Evolutionary conservation across 1,140 invertebrate genomes (phyloP).

Genomic region (Saccostrea glomerata): DNA sequence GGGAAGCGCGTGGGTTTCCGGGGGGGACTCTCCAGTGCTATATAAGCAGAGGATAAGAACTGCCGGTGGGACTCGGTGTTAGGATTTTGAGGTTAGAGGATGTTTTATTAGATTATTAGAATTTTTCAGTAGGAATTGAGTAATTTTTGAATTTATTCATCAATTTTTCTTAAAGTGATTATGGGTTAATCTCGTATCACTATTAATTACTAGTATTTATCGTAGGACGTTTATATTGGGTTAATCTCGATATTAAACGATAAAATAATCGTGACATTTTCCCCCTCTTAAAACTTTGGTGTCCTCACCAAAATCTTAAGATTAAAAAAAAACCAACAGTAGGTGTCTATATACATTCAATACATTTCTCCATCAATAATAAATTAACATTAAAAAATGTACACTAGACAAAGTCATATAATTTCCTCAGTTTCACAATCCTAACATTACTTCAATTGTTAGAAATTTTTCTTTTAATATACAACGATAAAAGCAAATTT

Average conservation of each 20-base stretch:
- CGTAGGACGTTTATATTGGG: neutral
- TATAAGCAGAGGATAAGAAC: neutral
- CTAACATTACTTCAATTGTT: too few species aligned
- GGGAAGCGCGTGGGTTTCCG: neutral
- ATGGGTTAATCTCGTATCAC: neutral
- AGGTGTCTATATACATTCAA: too few species aligned
- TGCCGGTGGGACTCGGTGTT: neutral
- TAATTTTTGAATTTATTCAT: neutral
- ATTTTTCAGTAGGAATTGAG: neutral
- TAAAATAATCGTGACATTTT: neutral
- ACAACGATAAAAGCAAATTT: too few species aligned
- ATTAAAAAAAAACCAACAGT: too few species aligned
- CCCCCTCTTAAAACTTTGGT: too few species aligned
- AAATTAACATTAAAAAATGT: too few species aligned
- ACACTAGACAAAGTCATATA: too few species aligned
- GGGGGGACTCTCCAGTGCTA: neutral
- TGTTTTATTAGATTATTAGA: neutral
- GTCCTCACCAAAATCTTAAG: too few species aligned
- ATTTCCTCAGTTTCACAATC: too few species aligned
- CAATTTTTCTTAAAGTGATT: neutral
- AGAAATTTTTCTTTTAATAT: too few species aligned
- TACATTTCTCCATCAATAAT: too few species aligned
- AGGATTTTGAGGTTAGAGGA: neutral
- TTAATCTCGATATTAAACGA: neutral
- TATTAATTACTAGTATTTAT: neutral